A percentile compares a stretch with the other conserved stretches of the same genome.
Conservation (phyloP, 1,140 invertebrate species). For the Prorops nasuta region DNA sequence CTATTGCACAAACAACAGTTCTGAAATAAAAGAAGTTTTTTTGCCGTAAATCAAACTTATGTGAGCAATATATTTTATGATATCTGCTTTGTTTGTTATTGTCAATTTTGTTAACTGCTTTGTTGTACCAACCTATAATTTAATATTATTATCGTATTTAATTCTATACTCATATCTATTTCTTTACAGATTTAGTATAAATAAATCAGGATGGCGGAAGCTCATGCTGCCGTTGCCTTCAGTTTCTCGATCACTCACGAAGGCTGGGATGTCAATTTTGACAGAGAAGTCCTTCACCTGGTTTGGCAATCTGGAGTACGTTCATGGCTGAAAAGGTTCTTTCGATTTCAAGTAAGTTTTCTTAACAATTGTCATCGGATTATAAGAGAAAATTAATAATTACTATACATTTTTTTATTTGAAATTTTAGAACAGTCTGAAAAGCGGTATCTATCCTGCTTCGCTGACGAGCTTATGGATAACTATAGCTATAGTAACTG, state of each 20-base stretch:
- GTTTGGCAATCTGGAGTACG: slow-evolving; percentile 88
- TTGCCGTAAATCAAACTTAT: not conserved
- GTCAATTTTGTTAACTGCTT: not conserved
- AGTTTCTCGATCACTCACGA: slow-evolving; percentile 97
- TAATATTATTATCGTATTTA: not conserved
- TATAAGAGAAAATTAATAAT: not conserved
- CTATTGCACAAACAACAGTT: too few relatives aligned
- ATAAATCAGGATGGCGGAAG: slow-evolving; percentile 84
- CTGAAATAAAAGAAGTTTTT: not conserved
- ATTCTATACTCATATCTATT: not conserved
- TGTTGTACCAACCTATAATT: not conserved
- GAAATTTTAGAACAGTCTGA: slow-evolving; percentile 83
- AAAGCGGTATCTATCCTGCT: slow-evolving; percentile 93
- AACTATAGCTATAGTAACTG: slow-evolving; percentile 74
- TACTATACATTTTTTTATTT: slow-evolving; percentile 8
- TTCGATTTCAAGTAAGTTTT: slow-evolving; percentile 74
- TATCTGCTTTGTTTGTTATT: not conserved
- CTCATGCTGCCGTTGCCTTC: slow-evolving; percentile 96
- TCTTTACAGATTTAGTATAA: slow-evolving; percentile 12
- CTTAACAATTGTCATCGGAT: not conserved
- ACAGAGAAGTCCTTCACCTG: slow-evolving; percentile 87
- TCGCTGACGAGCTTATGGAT: slow-evolving; percentile 84
- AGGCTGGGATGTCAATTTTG: slow-evolving; percentile 95
- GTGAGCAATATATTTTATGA: not conserved
- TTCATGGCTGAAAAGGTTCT: slow-evolving; percentile 91